Evolutionary conservation across 2,797 vertebrate species (phyloP).

Genomic region (Urocyon cinereoargenteus): DNA sequence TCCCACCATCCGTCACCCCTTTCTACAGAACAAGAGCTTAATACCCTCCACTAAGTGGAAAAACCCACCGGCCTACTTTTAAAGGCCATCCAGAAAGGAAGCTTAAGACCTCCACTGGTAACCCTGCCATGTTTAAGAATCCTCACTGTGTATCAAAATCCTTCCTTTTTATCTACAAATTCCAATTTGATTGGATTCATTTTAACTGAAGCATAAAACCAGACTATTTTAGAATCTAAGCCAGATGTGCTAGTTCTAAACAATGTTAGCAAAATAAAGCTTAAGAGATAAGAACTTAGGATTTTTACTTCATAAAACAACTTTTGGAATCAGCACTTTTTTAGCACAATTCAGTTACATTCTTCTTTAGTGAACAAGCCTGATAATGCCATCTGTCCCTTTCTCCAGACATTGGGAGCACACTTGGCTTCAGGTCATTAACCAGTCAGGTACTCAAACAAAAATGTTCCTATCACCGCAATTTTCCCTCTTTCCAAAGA

Average conservation of each 20-base stretch:
- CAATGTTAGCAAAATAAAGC: conserved; percentile 78
- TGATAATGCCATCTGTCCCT: not conserved
- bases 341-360: conserved; percentile 47
- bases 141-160: not conserved
- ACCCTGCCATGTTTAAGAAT: conserved; percentile 1
- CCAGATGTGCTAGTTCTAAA: conserved; percentile 74
- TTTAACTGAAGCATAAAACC: conserved; percentile 76
- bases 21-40: not conserved
- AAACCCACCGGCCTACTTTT: not conserved
- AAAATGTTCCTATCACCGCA: not conserved
- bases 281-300: conserved; percentile 58
- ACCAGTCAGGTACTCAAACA: not conserved
- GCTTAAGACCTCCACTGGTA: conserved; percentile 52
- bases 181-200: conserved; percentile 75
- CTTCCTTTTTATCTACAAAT: conserved; percentile 67
- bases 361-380: not conserved
- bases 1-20: rapidly evolving
- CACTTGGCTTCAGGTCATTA: conserved; percentile 41
- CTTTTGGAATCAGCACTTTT: conserved; percentile 56
- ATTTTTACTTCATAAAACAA: conserved; percentile 54
- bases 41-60: not conserved
- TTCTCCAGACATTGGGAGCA: not conserved
- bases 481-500: not conserved
- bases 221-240: conserved; percentile 75
- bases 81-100: conserved; percentile 40